These are phyloP conservation scores for Leucozona laternaria DNA, from an alignment of 2,888 invertebrate species.

Conservation along the genomic window DNA sequence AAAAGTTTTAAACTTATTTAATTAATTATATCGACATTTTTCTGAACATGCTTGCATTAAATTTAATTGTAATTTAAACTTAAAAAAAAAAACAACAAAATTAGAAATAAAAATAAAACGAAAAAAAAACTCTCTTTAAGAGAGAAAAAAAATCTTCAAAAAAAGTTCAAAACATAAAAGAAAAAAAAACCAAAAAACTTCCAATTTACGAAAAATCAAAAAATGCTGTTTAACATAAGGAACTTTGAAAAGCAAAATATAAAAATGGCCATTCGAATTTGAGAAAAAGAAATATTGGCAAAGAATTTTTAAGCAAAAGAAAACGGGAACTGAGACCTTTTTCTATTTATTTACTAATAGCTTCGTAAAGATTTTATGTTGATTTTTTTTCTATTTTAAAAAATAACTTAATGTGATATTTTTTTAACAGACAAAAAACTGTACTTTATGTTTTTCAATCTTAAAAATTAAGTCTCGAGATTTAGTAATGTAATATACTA, in stretches of 20 bases:
- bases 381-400: constrained; percentile 44
- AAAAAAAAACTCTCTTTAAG: constrained; percentile 26
- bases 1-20: constrained; percentile 1
- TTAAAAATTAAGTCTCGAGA: constrained; percentile 43
- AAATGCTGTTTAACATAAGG: constrained; percentile 70
- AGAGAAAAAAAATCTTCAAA: constrained; percentile 23
- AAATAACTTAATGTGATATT: constrained; percentile 72
- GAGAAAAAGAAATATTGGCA: constrained; percentile 13
- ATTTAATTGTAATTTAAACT: constrained; percentile 60
- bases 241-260: constrained; percentile 8
- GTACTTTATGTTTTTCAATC: constrained; percentile 58
- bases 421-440: constrained; percentile 47
- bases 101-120: constrained; percentile 9
- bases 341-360: constrained; percentile 37
- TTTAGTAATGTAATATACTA: constrained; percentile 47
- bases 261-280: constrained; percentile 29
- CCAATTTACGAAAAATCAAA: constrained; percentile 56
- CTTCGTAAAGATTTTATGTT: constrained; percentile 48
- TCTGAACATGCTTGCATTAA: constrained; percentile 54
- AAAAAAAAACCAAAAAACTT: constrained; percentile 54
- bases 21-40: constrained; percentile 12
- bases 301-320: constrained; percentile 36
- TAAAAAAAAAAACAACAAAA: constrained; percentile 52
- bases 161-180: constrained; percentile 60
- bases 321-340: constrained; percentile 31